Percentiles rank a stretch among this genome's conserved stretches.
These are phyloP conservation scores for Magallana angulata DNA, from an alignment of 1,140 invertebrate species.

Conservation along the genomic window DNA sequence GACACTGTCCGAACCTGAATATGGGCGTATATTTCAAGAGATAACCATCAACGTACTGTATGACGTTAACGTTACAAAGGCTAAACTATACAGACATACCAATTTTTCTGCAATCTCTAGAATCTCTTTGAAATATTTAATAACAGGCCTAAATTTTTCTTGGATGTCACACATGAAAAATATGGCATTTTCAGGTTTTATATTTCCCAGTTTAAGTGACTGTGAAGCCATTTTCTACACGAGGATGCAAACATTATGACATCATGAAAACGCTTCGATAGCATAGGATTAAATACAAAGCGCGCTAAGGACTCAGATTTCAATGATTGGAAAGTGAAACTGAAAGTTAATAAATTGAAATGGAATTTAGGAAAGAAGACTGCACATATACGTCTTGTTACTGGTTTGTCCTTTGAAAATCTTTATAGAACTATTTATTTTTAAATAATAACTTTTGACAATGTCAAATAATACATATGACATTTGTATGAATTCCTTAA, in stretches of 20 bases:
- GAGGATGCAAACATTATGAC: too few relatives aligned
- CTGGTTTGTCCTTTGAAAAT: not conserved
- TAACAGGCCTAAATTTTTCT: constrained; percentile 87
- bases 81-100: constrained; percentile 77
- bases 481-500: not conserved
- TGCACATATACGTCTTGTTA: constrained; percentile 16
- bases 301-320: not conserved
- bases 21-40: not conserved
- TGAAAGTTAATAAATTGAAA: not conserved
- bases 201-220: not conserved
- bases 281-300: not conserved
- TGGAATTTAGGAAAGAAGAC: not conserved
- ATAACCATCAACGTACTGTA: too few relatives aligned
- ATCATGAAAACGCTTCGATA: too few relatives aligned
- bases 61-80: too few relatives aligned
- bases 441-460: too few relatives aligned
- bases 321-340: not conserved
- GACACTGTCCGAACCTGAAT: too few relatives aligned
- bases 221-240: not conserved
- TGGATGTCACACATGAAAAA: constrained; percentile 92
- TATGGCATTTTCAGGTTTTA: constrained; percentile 80
- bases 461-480: not conserved
- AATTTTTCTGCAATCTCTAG: constrained; percentile 87
- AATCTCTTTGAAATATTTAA: constrained; percentile 88
- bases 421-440: too few relatives aligned